Evolutionary conservation across 2,797 vertebrate genomes (phyloP).

Genomic region (Clarias fuscus): DNA sequence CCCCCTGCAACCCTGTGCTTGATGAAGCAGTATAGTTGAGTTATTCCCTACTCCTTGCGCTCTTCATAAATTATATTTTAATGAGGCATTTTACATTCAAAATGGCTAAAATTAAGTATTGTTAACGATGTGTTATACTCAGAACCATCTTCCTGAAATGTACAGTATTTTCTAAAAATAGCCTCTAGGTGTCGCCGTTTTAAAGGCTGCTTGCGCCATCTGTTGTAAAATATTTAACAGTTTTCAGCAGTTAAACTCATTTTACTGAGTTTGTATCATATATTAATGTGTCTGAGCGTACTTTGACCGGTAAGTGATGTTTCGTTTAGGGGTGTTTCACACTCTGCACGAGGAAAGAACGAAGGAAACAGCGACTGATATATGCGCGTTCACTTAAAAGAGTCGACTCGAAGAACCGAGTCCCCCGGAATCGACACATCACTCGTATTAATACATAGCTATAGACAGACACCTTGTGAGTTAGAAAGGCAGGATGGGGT

Average conservation of each 20-base stretch:
- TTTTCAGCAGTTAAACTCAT: not conserved
- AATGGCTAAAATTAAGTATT: not conserved
- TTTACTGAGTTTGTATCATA: not conserved
- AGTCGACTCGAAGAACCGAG: not conserved
- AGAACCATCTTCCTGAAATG: not conserved
- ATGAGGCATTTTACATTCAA: not conserved
- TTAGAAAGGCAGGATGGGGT: conserved; percentile 74
- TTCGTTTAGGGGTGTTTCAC: not conserved
- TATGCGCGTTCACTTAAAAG: not conserved
- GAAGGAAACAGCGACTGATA: not conserved
- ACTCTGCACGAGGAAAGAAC: not conserved
- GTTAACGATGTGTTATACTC: not conserved
- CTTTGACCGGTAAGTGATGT: not conserved
- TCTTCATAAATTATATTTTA: not conserved
- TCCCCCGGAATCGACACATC: not conserved
- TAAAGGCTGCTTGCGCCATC: not conserved
- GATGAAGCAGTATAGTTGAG: not conserved
- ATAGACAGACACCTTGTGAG: conserved; percentile 39
- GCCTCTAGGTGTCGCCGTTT: conserved; percentile 2
- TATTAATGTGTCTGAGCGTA: not conserved
- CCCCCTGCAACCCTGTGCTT: too few species aligned
- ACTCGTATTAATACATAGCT: conserved; percentile 2
- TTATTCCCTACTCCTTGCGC: not conserved
- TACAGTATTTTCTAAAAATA: not conserved
- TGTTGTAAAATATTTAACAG: not conserved